A percentile compares a stretch with the other conserved stretches of the same genome.
Conservation (phyloP, 2,113 vertebrate genomes). For the human region GRCh38 chr2:220240501-220241000, state of each 20-base stretch:
- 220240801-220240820: conserved; percentile 54
- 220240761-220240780: conserved; percentile 56
- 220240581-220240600: not conserved
- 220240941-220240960: conserved; percentile 60
- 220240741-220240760: conserved; percentile 10
- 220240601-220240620: not conserved
- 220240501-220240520: not conserved
- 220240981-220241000: conserved; percentile 51
- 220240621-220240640: not conserved
- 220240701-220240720: not conserved
- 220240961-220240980: conserved; percentile 46
- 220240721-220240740: not conserved
- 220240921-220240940: conserved; percentile 65
- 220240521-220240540: not conserved
- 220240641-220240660: not conserved
- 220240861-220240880: conserved; percentile 72
- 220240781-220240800: conserved; percentile 58
- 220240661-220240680: not conserved
- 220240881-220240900: conserved; percentile 65
- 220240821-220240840: conserved; percentile 56
- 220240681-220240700: not conserved
- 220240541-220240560: not conserved
- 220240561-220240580: not conserved
- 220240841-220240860: conserved; percentile 69
- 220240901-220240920: conserved; percentile 72